phyloP scores from a whole-genome alignment of 2,888 invertebrate genomes.

The Serripes groenlandicus region DNA sequence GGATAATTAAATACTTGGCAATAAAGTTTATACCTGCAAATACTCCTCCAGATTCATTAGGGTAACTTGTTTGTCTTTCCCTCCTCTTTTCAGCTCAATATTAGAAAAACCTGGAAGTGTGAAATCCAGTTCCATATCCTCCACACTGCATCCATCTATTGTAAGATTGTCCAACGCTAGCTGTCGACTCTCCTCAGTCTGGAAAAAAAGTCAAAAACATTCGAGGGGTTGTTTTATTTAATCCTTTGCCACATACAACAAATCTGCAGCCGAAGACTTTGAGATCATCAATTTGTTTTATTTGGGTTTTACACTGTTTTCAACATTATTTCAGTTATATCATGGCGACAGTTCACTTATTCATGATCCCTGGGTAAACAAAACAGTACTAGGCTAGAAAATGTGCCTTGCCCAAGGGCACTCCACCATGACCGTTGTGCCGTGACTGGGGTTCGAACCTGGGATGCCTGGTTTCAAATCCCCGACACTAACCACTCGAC shows the following conservation, averaged over 20 bases:
- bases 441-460: too few relatives aligned
- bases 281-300: too few relatives aligned
- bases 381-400: too few relatives aligned
- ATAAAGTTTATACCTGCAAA: slow-evolving; percentile 90
- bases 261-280: too few relatives aligned
- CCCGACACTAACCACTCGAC: too few relatives aligned
- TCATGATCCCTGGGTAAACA: too few relatives aligned
- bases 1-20: background rate
- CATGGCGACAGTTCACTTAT: background rate
- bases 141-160: slow-evolving; percentile 94
- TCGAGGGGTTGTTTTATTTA: background rate
- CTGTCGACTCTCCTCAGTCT: slow-evolving; percentile 84
- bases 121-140: slow-evolving; percentile 97
- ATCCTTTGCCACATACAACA: too few relatives aligned
- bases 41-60: slow-evolving; percentile 98
- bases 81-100: slow-evolving; percentile 94
- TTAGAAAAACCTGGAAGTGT: slow-evolving; percentile 97
- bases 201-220: slow-evolving; percentile 66
- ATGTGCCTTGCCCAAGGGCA: too few relatives aligned
- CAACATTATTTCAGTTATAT: background rate
- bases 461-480: too few relatives aligned
- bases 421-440: too few relatives aligned
- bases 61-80: slow-evolving; percentile 95
- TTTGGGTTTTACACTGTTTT: background rate
- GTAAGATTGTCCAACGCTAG: slow-evolving; percentile 88